phyloP scores from a whole-genome alignment of 2,888 invertebrate species.

The Leptodirus hochenwartii region DNA sequence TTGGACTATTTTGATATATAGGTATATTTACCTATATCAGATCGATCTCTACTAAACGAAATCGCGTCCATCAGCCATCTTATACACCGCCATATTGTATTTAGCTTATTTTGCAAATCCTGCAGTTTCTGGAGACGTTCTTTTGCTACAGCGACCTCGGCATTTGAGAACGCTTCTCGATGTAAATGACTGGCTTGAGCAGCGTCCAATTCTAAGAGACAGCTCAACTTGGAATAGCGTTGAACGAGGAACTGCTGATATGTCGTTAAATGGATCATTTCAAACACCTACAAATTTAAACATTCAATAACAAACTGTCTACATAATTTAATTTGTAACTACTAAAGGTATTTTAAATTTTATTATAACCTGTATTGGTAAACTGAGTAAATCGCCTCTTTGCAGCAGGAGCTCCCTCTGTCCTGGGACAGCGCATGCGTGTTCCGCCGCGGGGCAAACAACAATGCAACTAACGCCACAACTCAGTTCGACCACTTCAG shows the following conservation, averaged over 20 bases:
- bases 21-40: no score
- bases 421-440: conserved; percentile 80
- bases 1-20: no score
- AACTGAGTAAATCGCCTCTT: conserved; percentile 66
- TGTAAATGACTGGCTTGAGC: conserved; percentile 84
- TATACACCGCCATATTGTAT: conserved; percentile 80
- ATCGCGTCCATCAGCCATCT: conserved; percentile 96
- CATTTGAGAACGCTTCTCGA: conserved; percentile 84
- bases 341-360: not conserved
- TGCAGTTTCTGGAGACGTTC: conserved; percentile 66
- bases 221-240: conserved; percentile 82
- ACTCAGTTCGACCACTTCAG: conserved; percentile 85
- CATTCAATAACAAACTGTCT: no score
- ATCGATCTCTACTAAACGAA: conserved; percentile 75
- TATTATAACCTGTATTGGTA: conserved; percentile 56
- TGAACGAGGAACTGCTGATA: conserved; percentile 83
- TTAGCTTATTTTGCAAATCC: conserved; percentile 70
- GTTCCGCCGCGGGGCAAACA: conserved; percentile 80
- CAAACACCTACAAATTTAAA: conserved; percentile 55
- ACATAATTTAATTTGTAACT: no score
- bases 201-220: conserved; percentile 82
- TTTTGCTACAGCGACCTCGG: conserved; percentile 71
- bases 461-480: conserved; percentile 82
- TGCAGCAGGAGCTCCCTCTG: conserved; percentile 71
- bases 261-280: conserved; percentile 88